Evolutionary conservation across 2,113 vertebrate genomes (phyloP), one percentile per base, ranked within the genome.

Genomic region (Chascanopsetta lugubris): DNA sequence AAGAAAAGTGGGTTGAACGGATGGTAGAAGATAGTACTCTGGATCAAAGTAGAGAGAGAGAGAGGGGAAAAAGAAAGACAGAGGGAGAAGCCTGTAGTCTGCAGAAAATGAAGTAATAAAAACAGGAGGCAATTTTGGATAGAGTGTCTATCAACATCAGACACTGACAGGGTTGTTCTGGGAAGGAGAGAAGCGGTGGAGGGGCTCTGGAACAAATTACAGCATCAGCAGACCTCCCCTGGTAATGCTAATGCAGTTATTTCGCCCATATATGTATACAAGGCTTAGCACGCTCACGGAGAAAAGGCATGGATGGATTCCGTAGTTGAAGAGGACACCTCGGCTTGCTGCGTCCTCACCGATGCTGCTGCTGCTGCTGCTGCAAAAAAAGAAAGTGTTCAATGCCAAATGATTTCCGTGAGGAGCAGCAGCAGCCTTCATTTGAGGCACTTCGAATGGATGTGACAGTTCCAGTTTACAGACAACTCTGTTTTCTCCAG

Each of bases 401-500:
- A 65, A 67, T 75, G 79, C 83, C 75, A 86, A 72, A 79, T 69
- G 67, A 79, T 77, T 55, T 76, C 43, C 70, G 79, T 72, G 70
- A 76, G 64, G 69, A 74, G 69, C 77, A 72, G 64, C 62, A 58
- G 75, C 82, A 65, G 75, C 75, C 80, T 75, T 86, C 83, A 77
- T 86, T 61, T 50, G 56, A 83, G 72, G 65, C 72, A 48, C 72
- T 72, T 62, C 55, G 38, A 88, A 85, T 79, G 75, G 84, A 88
- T 85, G 81, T 89, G 85, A 88, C 87, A 88, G 87, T 69, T 88
- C 75, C 79, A 80, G 85, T 89, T 87, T 87, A 84, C 61, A 86
- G 77, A 86, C 84, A 79, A 61, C 85, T 86, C 82, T 79, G 78
- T 82, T 83, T 80, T 57, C 79, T 79, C 84, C 79, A 76, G 63